These are phyloP conservation scores for Paelopatides confundens DNA, from an alignment of 53 echinoderm and acorn worm genomes.

Conservation along the genomic window DNA sequence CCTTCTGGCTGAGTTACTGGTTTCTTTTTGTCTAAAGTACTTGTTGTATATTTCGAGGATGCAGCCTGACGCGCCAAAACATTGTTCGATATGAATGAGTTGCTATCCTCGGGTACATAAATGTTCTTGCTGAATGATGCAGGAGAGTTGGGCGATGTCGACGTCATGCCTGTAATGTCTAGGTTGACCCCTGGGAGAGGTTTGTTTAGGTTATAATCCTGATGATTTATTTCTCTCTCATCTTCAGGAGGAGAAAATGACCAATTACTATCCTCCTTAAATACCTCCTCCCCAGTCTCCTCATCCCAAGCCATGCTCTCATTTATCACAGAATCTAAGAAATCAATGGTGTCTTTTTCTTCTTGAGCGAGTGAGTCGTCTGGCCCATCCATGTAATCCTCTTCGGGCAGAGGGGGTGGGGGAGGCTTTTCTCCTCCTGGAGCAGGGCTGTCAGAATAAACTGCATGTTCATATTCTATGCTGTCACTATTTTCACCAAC, in stretches of 20 bases:
- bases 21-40: not conserved
- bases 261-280: constrained; percentile 63
- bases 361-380: constrained; percentile 36
- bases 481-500: not conserved
- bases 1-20: not conserved
- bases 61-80: not conserved
- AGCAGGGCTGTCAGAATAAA: not conserved
- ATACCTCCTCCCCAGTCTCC: constrained; percentile 12
- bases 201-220: not conserved
- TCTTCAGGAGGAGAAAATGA: constrained; percentile 36
- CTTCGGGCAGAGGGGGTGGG: constrained; percentile 7
- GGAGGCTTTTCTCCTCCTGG: not conserved
- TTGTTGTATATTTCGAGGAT: not conserved
- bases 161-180: constrained; percentile 34
- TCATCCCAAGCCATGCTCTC: constrained; percentile 82
- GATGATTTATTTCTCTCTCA: not conserved
- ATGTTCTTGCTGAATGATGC: constrained; percentile 32
- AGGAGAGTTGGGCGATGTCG: constrained; percentile 22
- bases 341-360: constrained; percentile 85
- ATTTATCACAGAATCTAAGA: constrained; percentile 90
- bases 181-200: constrained; percentile 66
- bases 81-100: constrained; percentile 23
- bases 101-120: constrained; percentile 26
- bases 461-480: not conserved
- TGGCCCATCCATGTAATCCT: constrained; percentile 1